These are phyloP conservation scores for Macrosiphum euphorbiae DNA, from an alignment of 2,888 invertebrate species.

Conservation along the genomic window DNA sequence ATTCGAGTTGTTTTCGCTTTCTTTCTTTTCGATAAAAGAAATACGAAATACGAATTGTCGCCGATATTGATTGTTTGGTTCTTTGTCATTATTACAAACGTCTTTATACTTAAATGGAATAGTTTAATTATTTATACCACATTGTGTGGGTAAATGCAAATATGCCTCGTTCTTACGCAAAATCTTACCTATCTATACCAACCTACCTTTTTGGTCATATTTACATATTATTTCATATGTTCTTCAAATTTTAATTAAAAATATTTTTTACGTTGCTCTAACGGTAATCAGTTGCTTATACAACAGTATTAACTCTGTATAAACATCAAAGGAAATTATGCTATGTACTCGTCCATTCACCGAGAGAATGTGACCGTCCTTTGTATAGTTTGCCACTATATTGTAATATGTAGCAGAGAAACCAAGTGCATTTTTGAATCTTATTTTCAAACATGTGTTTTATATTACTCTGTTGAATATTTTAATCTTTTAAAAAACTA, in stretches of 20 bases:
- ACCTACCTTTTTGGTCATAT: too few relatives aligned
- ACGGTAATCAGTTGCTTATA: background rate
- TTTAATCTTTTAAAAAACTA: background rate
- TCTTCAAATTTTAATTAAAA: background rate
- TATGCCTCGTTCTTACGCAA: background rate
- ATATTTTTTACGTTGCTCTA: background rate
- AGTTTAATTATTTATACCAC: background rate
- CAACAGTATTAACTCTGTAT: constrained; percentile 5
- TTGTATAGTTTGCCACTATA: background rate
- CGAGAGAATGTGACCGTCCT: background rate
- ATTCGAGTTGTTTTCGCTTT: background rate
- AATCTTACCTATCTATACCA: background rate
- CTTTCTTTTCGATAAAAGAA: background rate
- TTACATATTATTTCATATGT: background rate
- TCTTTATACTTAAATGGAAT: background rate
- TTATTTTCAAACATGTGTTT: background rate
- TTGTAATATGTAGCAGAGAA: background rate
- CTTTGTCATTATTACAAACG: background rate
- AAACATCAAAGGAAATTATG: constrained; percentile 10
- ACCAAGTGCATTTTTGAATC: background rate
- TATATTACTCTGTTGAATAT: background rate
- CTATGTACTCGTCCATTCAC: background rate
- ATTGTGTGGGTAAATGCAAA: background rate
- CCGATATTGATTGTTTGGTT: background rate
- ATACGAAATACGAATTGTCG: background rate